Base-by-base conservation (phyloP, 23 tunicate genomes). In the Ascidia mentula region DNA sequence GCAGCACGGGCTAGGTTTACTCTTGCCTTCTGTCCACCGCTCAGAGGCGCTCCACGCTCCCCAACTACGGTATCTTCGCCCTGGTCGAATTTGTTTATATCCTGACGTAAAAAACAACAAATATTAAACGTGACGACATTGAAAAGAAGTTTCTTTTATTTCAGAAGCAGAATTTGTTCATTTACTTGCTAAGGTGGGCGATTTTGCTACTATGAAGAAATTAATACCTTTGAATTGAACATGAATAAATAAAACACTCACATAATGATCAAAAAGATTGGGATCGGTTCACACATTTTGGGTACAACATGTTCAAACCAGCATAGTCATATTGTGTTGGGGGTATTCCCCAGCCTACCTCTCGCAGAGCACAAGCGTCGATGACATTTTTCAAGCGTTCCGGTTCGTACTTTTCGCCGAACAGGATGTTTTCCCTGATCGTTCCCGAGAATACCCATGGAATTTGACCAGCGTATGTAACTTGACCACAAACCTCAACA, bases 1-100 rank as follows among this genome's bases (percentile, higher is more conserved):
- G 84, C 95, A 28, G 83, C 84, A 72, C 99, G 77, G 4, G 99
- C 99, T 8, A 95, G 82, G 46, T 88, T 90, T 7, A 95, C 82
- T 37, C 99, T 40, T 3, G 99, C 99, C 82, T 89, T 89, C 78
- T 95, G 65, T 6, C 65, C n/a, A 26, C 65, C 65, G 24, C 65
- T 53, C 24, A 53, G 65, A 20, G 12, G 7, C 1, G 24, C 65
- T 3, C 65, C 65, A 53, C 65, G 65, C 13, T 53, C 65, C 22
- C 65, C 65, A 6, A 53, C 65, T 28, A 53, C 22, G 13, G 65
- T 53, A 3, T 53, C 13, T 1, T 53, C 7, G 65, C 65, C 65
- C 28, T 53, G 22, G 22, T 6, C 12, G 13, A 53, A 28, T 53
- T 26, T 20, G 28, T 53, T 26, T 20, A 53, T 53, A 9, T 53